Conservation (phyloP, 2,888 invertebrate genomes). For the Chloroclysta siterata region DNA sequence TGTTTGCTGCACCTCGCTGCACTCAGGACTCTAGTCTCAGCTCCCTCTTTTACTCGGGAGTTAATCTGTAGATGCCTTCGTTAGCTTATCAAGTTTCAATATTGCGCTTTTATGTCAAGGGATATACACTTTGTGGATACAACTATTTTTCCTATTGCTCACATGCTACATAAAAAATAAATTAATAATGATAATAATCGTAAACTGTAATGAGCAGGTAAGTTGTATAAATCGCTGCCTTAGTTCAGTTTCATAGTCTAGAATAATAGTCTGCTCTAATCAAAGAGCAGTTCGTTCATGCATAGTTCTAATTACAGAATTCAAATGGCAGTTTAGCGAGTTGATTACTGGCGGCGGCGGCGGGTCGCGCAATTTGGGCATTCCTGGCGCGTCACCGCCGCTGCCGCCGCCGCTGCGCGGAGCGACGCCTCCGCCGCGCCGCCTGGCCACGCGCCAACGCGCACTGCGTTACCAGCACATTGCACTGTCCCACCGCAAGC, state of each 20-base stretch:
- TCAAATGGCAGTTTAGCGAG: slow-evolving; percentile 51
- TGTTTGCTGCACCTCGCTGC: no score
- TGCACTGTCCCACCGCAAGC: slow-evolving; percentile 4
- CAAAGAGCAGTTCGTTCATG: slow-evolving; percentile 21
- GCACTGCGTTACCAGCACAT: slow-evolving; percentile 30
- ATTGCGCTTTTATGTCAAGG: no score
- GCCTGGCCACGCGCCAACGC: slow-evolving; percentile 33
- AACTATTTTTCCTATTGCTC: no score
- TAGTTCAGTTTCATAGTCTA: not conserved
- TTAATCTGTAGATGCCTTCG: no score
- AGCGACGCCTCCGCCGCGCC: not conserved
- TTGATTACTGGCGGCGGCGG: slow-evolving; percentile 48
- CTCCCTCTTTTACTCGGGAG: no score
- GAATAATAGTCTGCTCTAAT: slow-evolving; percentile 7
- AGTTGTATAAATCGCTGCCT: no score
- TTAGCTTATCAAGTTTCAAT: no score
- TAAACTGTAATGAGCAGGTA: no score
- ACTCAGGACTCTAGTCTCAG: no score
- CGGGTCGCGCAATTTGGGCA: slow-evolving; percentile 50
- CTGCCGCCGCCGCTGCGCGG: not conserved
- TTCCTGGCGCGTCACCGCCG: slow-evolving; percentile 41
- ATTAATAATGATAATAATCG: no score
- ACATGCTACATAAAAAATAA: no score
- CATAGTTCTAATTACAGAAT: slow-evolving; percentile 57
- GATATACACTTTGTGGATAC: no score